These are phyloP conservation scores for Passer montanus DNA, from an alignment of 2,113 vertebrate genomes.

Conservation along the genomic window DNA sequence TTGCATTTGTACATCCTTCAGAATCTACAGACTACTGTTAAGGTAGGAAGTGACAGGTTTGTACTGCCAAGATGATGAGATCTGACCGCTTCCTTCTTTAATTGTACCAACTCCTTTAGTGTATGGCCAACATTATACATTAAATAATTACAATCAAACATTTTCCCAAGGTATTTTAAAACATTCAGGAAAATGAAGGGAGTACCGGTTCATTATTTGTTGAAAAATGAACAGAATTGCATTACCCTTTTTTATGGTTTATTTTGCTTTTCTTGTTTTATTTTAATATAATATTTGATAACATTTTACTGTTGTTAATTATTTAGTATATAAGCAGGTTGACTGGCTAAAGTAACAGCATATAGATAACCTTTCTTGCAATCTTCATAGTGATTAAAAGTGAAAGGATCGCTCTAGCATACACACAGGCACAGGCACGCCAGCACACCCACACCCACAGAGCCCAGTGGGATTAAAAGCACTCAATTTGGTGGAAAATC, in stretches of 20 bases:
- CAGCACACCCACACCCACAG: neutral
- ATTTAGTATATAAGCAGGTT: neutral
- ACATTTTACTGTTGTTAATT: neutral
- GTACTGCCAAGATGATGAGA: neutral
- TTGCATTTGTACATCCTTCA: neutral
- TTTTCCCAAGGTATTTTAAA: neutral
- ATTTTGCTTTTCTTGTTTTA: neutral
- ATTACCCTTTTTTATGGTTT: neutral
- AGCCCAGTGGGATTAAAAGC: neutral
- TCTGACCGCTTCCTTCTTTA: fast-evolving
- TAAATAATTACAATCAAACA: neutral
- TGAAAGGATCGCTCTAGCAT: neutral
- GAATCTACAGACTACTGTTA: neutral
- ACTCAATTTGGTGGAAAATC: neutral
- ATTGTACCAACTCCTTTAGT: neutral
- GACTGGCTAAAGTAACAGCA: neutral
- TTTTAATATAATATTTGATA: neutral
- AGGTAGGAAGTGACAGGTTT: neutral
- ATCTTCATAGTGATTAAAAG: neutral
- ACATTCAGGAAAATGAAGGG: neutral
- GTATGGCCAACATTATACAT: neutral
- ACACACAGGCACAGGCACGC: neutral
- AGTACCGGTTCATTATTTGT: neutral
- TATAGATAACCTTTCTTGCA: neutral
- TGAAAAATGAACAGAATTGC: neutral